Conservation (phyloP, 2,888 invertebrate species). For the Tenthredo livida region DNA sequence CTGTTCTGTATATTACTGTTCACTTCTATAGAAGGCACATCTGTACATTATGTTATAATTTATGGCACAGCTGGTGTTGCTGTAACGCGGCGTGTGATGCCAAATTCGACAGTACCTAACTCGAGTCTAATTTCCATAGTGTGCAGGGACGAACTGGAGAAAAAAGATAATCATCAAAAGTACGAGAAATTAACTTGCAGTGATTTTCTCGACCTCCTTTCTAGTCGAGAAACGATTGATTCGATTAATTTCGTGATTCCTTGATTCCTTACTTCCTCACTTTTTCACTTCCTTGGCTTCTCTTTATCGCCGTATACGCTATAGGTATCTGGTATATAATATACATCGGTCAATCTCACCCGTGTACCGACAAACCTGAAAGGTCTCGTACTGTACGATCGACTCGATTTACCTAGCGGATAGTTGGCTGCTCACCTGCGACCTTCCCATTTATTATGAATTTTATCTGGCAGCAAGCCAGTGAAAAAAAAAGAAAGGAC, state of each 20-base stretch:
- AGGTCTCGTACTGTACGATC: neutral
- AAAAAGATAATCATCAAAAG: neutral
- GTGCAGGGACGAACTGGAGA: constrained; percentile 46
- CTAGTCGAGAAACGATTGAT: neutral
- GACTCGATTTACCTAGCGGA: neutral
- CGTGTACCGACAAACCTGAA: neutral
- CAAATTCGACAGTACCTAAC: constrained; percentile 13
- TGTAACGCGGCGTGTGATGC: constrained; percentile 19
- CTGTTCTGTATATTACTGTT: neutral
- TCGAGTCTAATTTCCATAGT: constrained; percentile 21
- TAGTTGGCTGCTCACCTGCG: neutral
- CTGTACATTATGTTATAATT: constrained; percentile 43
- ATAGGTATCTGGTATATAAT: too few species aligned
- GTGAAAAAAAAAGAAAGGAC: neutral
- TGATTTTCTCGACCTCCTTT: neutral
- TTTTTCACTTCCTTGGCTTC: neutral
- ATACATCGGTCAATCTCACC: neutral
- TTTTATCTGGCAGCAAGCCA: constrained; percentile 13
- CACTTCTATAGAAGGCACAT: constrained; percentile 9
- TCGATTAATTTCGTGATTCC: neutral
- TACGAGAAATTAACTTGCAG: neutral
- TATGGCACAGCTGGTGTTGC: constrained; percentile 35
- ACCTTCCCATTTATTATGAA: neutral
- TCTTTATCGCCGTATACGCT: neutral
- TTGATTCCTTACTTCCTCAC: neutral